Evolutionary conservation across 2,888 invertebrate genomes (phyloP).

Genomic region (Temnothorax rugatulus): DNA sequence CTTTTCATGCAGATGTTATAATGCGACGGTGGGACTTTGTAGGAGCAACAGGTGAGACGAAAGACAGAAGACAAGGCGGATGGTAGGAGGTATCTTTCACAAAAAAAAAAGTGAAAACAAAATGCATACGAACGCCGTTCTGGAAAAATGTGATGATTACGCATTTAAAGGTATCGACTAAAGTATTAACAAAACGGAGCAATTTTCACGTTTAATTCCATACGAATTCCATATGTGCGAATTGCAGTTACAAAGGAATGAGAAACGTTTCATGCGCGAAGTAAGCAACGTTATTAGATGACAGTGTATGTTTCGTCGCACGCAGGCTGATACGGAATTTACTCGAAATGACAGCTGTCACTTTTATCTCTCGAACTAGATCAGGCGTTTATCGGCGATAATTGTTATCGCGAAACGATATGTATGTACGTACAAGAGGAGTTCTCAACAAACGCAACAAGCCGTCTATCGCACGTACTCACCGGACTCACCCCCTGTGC

Average conservation of each 20-base stretch:
- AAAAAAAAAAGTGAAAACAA: slow-evolving; percentile 43
- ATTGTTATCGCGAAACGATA: not conserved
- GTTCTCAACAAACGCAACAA: not conserved
- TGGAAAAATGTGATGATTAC: not conserved
- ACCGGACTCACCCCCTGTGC: not conserved
- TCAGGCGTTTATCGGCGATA: not conserved
- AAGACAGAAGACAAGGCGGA: not conserved
- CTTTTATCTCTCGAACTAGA: not conserved
- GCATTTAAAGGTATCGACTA: not conserved
- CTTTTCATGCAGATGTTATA: slow-evolving; percentile 22
- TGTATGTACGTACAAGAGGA: not conserved
- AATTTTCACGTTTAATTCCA: not conserved
- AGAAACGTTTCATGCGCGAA: not conserved
- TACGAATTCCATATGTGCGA: not conserved
- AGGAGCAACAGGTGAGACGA: slow-evolving; percentile 61
- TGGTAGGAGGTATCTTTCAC: not conserved
- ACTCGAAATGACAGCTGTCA: not conserved
- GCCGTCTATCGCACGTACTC: not conserved
- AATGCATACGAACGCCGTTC: not conserved
- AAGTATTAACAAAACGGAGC: not conserved
- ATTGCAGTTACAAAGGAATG: not conserved
- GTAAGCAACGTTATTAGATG: not conserved
- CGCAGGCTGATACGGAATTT: not conserved
- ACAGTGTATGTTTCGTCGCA: not conserved
- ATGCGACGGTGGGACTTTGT: not conserved